phyloP scores from a whole-genome alignment of 35 echinoderm and acorn worm species.

The Lytechinus variegatus region DNA sequence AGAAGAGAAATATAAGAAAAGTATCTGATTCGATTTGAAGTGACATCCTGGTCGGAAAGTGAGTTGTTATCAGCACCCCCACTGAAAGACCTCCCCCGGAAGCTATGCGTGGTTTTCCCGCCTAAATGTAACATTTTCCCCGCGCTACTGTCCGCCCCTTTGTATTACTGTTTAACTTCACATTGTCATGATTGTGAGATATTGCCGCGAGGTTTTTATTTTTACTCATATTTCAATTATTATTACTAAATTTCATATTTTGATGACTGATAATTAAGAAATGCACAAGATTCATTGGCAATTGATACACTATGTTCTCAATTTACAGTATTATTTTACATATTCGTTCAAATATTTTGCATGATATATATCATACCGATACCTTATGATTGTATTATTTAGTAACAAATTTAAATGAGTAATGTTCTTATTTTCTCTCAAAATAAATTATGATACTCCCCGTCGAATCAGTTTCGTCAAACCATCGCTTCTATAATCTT shows the following conservation, averaged over 20 bases:
- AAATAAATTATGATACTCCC: background rate
- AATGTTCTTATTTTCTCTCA: background rate
- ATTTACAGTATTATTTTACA: background rate
- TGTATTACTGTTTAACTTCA: too few species aligned
- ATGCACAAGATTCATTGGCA: too few species aligned
- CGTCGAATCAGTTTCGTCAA: too few species aligned
- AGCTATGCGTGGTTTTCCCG: background rate
- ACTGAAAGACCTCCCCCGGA: background rate
- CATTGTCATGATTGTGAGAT: too few species aligned
- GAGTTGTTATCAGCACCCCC: background rate
- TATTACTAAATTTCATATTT: background rate
- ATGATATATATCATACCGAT: background rate
- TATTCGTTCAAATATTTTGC: background rate
- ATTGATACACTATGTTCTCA: background rate
- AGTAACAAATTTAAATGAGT: background rate
- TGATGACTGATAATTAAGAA: too few species aligned
- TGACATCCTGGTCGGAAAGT: background rate
- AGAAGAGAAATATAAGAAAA: background rate
- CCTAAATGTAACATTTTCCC: background rate
- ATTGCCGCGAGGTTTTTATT: too few species aligned
- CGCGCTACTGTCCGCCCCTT: background rate
- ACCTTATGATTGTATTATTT: background rate
- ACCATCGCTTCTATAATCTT: too few species aligned
- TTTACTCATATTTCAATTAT: background rate
- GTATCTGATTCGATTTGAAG: background rate